phyloP scores from a whole-genome alignment of 2,797 vertebrate species.

The Sebastolobus alascanus region DNA sequence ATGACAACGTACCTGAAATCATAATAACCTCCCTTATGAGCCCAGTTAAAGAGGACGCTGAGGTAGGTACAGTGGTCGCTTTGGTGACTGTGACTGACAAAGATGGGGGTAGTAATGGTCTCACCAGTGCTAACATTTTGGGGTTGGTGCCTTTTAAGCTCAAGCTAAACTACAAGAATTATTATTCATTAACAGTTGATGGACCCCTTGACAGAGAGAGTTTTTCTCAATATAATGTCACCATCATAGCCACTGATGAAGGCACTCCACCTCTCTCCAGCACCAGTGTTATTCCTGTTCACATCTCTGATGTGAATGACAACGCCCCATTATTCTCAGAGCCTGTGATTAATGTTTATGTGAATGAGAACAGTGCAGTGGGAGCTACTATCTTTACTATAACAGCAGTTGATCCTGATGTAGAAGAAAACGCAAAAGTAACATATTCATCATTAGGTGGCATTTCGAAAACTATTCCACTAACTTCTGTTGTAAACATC shows the following conservation, averaged over 20 bases:
- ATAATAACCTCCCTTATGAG: constrained; percentile 84
- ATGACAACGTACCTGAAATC: constrained; percentile 92
- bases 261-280: constrained; percentile 80
- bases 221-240: constrained; percentile 78
- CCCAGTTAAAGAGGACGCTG: constrained; percentile 76
- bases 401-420: constrained; percentile 72
- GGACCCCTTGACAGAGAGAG: constrained; percentile 80
- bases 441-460: constrained; percentile 73
- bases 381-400: constrained; percentile 65
- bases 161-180: constrained; percentile 78
- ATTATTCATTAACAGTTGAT: constrained; percentile 80
- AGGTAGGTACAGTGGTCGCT: constrained; percentile 75
- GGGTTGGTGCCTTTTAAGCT: constrained; percentile 79
- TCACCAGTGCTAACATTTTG: constrained; percentile 55
- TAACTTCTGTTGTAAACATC: constrained; percentile 87
- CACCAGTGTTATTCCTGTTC: constrained; percentile 71
- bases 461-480: constrained; percentile 67
- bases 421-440: constrained; percentile 88
- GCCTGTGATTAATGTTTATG: constrained; percentile 62
- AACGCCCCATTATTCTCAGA: constrained; percentile 82
- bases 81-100: constrained; percentile 78
- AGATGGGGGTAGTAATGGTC: constrained; percentile 79
- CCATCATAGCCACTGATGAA: constrained; percentile 79
- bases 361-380: constrained; percentile 73
- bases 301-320: constrained; percentile 85